Evolutionary conservation across 2,797 vertebrate genomes (phyloP).

Genomic region (Podarcis siculus): DNA sequence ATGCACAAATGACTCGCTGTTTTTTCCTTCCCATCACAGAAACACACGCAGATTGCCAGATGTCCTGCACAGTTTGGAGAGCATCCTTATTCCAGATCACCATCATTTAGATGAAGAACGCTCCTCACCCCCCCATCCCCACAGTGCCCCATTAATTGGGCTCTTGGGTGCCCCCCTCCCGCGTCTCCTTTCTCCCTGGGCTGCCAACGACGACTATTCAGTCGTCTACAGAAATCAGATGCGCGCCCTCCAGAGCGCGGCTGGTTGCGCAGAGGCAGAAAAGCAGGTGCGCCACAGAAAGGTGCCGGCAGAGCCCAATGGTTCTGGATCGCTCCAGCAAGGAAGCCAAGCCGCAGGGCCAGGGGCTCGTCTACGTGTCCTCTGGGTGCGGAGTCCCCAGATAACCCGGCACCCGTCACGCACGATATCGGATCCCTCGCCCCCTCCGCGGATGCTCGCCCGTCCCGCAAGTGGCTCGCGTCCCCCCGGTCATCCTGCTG

Average conservation of each 20-base stretch:
- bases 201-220: fast-evolving
- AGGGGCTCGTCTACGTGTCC: background rate
- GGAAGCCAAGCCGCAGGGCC: background rate
- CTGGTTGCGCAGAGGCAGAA: background rate
- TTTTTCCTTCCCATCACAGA: background rate
- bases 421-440: background rate
- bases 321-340: background rate
- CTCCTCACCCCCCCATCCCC: fast-evolving
- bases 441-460: no score
- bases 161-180: background rate
- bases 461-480: background rate
- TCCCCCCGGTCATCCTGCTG: background rate
- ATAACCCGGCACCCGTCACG: background rate
- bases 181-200: background rate
- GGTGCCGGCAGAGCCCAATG: background rate
- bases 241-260: background rate
- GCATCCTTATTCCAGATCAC: background rate
- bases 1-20: background rate
- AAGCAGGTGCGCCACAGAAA: background rate
- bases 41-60: background rate
- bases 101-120: background rate
- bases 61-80: background rate
- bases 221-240: background rate
- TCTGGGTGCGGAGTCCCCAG: background rate
- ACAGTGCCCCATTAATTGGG: background rate